Evolutionary conservation across 2,797 vertebrate species (phyloP), one percentile per base, ranked within the genome.

Genomic region (Coregonus ussuriensis): DNA sequence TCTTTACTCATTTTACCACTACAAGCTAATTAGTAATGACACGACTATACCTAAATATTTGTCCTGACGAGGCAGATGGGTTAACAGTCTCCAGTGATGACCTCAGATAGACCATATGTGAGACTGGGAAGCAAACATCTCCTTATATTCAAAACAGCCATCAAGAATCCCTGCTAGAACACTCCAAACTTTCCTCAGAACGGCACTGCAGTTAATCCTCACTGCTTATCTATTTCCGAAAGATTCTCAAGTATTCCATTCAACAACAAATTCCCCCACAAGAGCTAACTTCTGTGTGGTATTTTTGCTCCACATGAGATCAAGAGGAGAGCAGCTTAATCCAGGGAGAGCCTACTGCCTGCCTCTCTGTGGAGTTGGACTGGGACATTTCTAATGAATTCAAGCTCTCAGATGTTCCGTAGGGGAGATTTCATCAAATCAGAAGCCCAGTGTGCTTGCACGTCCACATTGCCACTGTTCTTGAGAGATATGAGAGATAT

Each of bases 161-260:
- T 74, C 72, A 84, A 82, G 72, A 86, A 75, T 79, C 77, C 74
- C 51, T 71, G 6, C 72, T 69, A 82, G 79, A 81, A 80, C 71
- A 76, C 65, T 83, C 68, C 68, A 66, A 65, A n/a, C 71, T 53
- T 47, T 79, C 74, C 70, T 79, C 51, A 80, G 73, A 80, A 67
- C 66, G 78, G 74, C 68, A 72, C 67, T 85, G 89, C 4, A 85
- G 84, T 82, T 87, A 31, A 13, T 31, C 83, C 85, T 86, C 85
- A 75, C 81, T 82, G 83, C 91, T 85, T 87, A 86, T 91, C 82
- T 89, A 78, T 88, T 89, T 89, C 81, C 75, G 80, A 84, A 63
- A 79, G 77, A 74, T 80, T 77, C 72, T 79, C 62, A 74, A 59
- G 70, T 79, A 72, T 79, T 76, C 80, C 74, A 85, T 33, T 81